Conservation (phyloP, 35 echinoderm and acorn worm species). For the Strongylocentrotus purpuratus region DNA sequence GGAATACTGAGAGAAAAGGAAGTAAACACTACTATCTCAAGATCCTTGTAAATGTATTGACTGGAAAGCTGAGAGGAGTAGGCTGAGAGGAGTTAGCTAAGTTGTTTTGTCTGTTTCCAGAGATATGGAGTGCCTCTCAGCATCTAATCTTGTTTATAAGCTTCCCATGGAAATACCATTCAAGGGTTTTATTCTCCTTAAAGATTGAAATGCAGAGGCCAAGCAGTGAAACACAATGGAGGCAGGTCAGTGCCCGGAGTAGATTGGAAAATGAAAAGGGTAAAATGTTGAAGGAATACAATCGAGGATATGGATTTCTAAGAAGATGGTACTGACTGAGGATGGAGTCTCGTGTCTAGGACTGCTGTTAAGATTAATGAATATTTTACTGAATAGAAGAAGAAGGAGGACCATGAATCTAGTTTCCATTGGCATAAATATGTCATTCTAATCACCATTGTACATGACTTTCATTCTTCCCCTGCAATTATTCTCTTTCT, state of each 20-base stretch:
- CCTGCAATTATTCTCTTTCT: neutral
- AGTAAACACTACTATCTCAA: too few species aligned
- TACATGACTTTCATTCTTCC: neutral
- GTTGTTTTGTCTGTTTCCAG: neutral
- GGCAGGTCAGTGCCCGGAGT: constrained; percentile 5
- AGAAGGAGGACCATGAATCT: neutral
- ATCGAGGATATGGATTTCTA: neutral
- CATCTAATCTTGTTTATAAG: neutral
- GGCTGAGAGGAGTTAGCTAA: neutral
- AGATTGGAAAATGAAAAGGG: neutral
- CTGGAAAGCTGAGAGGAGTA: too few species aligned
- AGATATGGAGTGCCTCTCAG: constrained; percentile 1
- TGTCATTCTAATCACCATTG: neutral
- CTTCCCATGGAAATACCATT: neutral
- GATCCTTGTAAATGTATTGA: too few species aligned
- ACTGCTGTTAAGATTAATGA: neutral
- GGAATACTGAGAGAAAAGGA: too few species aligned
- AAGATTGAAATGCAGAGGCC: neutral
- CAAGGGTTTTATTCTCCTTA: neutral
- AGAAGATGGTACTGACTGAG: neutral
- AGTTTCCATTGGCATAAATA: constrained; percentile 3
- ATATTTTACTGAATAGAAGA: neutral
- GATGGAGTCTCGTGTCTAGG: neutral
- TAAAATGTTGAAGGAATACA: neutral
- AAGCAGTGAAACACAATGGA: neutral